These are phyloP conservation scores for Masticophis lateralis DNA, from an alignment of 2,797 vertebrate genomes.

Conservation along the genomic window DNA sequence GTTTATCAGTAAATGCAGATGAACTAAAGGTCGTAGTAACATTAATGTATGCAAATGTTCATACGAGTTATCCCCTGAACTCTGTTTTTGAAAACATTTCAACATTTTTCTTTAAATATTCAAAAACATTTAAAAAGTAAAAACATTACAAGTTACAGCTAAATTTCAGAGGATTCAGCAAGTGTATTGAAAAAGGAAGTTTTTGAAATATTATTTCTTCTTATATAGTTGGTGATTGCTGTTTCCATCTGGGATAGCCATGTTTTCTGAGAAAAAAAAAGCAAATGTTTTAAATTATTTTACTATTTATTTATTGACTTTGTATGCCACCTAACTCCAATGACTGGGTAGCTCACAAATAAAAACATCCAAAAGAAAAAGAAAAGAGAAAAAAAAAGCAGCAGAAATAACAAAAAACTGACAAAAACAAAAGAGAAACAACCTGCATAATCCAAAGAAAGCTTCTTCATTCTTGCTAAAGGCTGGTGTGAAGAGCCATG, in stretches of 20 bases:
- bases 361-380: not conserved
- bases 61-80: not conserved
- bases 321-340: not conserved
- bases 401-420: not conserved
- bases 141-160: slow-evolving; percentile 37
- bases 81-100: not conserved
- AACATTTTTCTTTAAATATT: slow-evolving; percentile 2
- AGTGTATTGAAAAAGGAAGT: slow-evolving; percentile 67
- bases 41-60: not conserved
- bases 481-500: not conserved
- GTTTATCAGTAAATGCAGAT: not conserved
- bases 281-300: not conserved
- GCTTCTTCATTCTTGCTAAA: not conserved
- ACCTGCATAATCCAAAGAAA: not conserved
- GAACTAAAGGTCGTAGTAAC: not conserved
- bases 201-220: slow-evolving; percentile 59
- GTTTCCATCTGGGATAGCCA: slow-evolving; percentile 85
- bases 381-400: not conserved
- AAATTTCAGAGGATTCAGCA: slow-evolving; percentile 84
- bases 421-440: not conserved
- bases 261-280: slow-evolving; percentile 75
- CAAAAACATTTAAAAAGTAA: not conserved
- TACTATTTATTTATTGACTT: not conserved
- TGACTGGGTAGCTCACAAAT: not conserved
- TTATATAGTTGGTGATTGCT: slow-evolving; percentile 70